phyloP scores from a whole-genome alignment of 37 sponge, comb jelly and placozoan species.

The Aplysina aerophoba region DNA sequence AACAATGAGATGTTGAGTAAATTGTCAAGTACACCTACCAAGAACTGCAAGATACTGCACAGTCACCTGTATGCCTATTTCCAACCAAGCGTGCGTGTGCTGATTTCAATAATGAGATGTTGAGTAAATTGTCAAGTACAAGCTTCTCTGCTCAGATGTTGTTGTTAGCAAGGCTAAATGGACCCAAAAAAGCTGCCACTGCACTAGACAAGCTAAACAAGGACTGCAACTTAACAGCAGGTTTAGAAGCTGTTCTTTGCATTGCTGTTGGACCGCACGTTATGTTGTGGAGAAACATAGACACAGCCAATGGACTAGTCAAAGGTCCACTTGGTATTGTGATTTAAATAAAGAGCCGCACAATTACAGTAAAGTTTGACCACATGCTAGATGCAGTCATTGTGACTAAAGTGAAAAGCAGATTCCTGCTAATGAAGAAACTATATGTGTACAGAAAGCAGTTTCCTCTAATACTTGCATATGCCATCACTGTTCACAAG shows the following conservation, averaged over 20 bases:
- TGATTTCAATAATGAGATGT: slow-evolving; percentile 41
- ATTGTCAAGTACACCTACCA: slow-evolving; percentile 1
- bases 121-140: slow-evolving; percentile 11
- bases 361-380: slow-evolving; percentile 64
- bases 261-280: slow-evolving; percentile 67
- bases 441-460: slow-evolving; percentile 52
- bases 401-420: slow-evolving; percentile 41
- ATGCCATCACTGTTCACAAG: slow-evolving; percentile 58
- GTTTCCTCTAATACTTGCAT: slow-evolving; percentile 58
- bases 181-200: slow-evolving; percentile 40
- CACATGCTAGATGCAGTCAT: slow-evolving; percentile 28
- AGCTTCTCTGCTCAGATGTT: slow-evolving; percentile 30
- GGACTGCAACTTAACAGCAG: slow-evolving; percentile 67
- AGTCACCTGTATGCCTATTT: slow-evolving; percentile 60
- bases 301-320: slow-evolving; percentile 49
- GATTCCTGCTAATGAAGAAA: slow-evolving; percentile 45
- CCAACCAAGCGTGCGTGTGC: slow-evolving; percentile 37
- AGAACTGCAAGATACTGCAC: slow-evolving; percentile 29
- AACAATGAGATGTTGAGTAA: slow-evolving; percentile 36
- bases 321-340: slow-evolving; percentile 70
- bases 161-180: slow-evolving; percentile 50
- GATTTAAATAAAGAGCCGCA: neutral
- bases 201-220: slow-evolving; percentile 63
- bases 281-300: slow-evolving; percentile 70
- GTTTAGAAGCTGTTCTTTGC: slow-evolving; percentile 47